These are phyloP conservation scores for Lasaia peninsularis DNA, from an alignment of 1,140 invertebrate species.

Conservation along the genomic window DNA sequence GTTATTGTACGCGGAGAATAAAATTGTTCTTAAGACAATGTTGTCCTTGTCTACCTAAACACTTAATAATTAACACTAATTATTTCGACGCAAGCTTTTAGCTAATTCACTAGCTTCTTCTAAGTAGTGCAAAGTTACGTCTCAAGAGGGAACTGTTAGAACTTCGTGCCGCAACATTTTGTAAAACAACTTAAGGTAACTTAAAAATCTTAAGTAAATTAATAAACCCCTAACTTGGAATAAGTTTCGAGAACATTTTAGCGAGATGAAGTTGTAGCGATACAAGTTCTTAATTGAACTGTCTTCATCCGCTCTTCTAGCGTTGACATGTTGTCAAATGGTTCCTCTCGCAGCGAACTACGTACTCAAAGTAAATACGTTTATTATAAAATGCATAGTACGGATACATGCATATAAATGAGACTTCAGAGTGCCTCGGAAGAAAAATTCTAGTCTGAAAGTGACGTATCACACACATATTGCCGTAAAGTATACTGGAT, in stretches of 20 bases:
- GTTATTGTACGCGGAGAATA: no score
- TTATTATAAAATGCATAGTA: constrained; percentile 2
- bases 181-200: neutral
- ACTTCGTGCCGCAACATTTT: neutral
- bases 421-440: neutral
- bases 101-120: neutral
- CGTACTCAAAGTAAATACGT: neutral
- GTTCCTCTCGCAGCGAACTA: neutral
- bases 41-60: no score
- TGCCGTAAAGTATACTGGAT: no score
- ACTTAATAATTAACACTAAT: neutral
- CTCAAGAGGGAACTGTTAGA: neutral
- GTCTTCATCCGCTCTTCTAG: neutral
- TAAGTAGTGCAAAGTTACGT: neutral
- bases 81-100: neutral
- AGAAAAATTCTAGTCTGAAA: neutral
- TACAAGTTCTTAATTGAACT: constrained; percentile 9
- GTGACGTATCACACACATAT: no score
- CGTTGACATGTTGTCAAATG: constrained; percentile 2
- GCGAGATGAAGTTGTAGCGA: neutral
- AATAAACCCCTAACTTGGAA: neutral
- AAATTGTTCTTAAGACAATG: no score
- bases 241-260: constrained; percentile 3
- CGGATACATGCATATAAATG: constrained; percentile 1
- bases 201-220: neutral